Evolutionary conservation across 2,888 invertebrate species (phyloP).

Genomic region (Drosophila conformis): DNA sequence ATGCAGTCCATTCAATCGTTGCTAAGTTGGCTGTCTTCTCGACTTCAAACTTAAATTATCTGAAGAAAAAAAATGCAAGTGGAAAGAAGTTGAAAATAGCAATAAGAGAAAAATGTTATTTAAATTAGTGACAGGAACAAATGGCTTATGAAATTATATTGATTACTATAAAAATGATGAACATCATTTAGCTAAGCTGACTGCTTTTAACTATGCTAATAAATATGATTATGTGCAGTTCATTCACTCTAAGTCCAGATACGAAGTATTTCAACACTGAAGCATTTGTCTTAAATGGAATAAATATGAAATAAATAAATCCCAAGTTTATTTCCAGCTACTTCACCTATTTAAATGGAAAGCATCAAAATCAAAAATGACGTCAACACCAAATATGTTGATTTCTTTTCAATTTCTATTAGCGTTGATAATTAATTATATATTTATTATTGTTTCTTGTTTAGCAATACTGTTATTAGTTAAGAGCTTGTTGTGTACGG

Average conservation of each 20-base stretch:
- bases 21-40: neutral
- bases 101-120: neutral
- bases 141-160: neutral
- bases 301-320: conserved; percentile 1
- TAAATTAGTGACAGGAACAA: neutral
- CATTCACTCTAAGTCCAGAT: neutral
- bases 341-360: conserved; percentile 67
- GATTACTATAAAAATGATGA: neutral
- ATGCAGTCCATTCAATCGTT: neutral
- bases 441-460: conserved; percentile 3
- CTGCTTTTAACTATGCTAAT: no score
- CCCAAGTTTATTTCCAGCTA: conserved; percentile 60
- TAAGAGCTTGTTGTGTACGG: neutral
- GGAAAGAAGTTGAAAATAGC: neutral
- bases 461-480: neutral
- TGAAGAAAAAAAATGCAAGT: conserved; percentile 5
- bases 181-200: neutral
- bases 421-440: neutral
- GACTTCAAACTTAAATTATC: neutral
- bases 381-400: neutral
- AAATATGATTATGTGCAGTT: neutral
- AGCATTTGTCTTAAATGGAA: neutral
- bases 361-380: conserved; percentile 45
- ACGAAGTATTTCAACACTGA: neutral
- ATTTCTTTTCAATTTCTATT: neutral